phyloP scores from a whole-genome alignment of 2,888 invertebrate species.

The Drosophila acutilabella region DNA sequence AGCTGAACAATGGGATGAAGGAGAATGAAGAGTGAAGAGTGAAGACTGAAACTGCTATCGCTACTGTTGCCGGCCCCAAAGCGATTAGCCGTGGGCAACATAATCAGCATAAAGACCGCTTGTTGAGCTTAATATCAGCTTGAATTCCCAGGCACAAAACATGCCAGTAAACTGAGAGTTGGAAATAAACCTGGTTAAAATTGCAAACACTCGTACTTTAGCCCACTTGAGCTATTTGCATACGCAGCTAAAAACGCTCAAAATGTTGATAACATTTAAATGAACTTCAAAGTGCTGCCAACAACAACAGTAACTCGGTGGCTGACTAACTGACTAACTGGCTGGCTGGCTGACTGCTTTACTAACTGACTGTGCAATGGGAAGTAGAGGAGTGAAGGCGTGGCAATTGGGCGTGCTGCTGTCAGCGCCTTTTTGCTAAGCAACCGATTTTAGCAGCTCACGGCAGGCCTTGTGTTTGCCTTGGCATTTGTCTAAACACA shows the following conservation, averaged over 20 bases:
- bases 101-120: constrained; percentile 46
- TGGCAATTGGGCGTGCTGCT: constrained; percentile 37
- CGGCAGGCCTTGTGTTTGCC: constrained; percentile 26
- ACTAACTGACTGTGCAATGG: constrained; percentile 15
- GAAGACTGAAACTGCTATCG: not conserved
- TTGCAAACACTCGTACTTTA: constrained; percentile 15
- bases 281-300: constrained; percentile 81
- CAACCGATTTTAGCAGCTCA: constrained; percentile 51
- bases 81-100: constrained; percentile 48
- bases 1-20: not conserved
- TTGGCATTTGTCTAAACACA: constrained; percentile 44
- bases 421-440: constrained; percentile 42
- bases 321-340: constrained; percentile 40
- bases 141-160: not conserved
- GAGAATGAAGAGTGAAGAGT: not conserved
- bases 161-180: not conserved
- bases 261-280: constrained; percentile 82
- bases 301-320: constrained; percentile 51
- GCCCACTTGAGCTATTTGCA: constrained; percentile 76
- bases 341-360: constrained; percentile 1
- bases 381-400: not conserved
- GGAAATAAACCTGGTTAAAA: constrained; percentile 33
- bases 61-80: constrained; percentile 3
- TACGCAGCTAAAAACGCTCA: constrained; percentile 69
- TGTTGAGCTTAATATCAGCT: constrained; percentile 4